Base-by-base conservation (phyloP, 1,140 invertebrate genomes). In the Cyphomyrmex costatus region DNA sequence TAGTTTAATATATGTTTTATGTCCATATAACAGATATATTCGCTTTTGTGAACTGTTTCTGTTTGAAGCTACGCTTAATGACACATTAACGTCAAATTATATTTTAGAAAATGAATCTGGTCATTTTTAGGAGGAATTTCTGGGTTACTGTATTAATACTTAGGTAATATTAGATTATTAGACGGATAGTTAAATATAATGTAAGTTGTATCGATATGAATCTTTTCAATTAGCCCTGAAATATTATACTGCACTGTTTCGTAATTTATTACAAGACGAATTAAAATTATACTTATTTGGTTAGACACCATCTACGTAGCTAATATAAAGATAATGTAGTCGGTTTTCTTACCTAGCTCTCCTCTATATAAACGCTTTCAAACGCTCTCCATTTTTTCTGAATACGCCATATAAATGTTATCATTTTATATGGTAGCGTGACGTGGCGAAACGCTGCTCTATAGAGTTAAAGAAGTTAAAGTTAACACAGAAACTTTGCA, bases 391-490 rank as follows among this genome's bases (percentile, higher is more conserved):
- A 36, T 3, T 82, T 46, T 71, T 42, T 42, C 5, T 51, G 1
- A 42, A 63, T 27, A 3, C 19, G 33, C 7, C 51, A 30, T 30
- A 21, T 60, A 60, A 73, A 73, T 73, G 12, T 66, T 79, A 58
- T n/a, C 10, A 33, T 36, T 82, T 27, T 14, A 12, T 66, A 21
- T 27, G 61, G 14, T 3, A 0, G 14, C 30, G 33, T n/a, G 7
- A 73, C 21, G 46, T 14, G 24, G 3, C 8, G 10, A 73, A 49
- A 73, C 24, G 21, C 21, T 10, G n/a, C 21, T 49, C 12, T 8
- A n/a, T n/a, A 24, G 10, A 58, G 21, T 71, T 56, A 58, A 70
- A 51, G 24, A 70, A 79, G 77, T 66, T 51, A 53, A 51, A 80
- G 33, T 70, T 71, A 33, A 80, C 27, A 80, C 27, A 58, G 21